phyloP scores from a whole-genome alignment of 2,888 invertebrate genomes.

The Plebejus melissa region DNA sequence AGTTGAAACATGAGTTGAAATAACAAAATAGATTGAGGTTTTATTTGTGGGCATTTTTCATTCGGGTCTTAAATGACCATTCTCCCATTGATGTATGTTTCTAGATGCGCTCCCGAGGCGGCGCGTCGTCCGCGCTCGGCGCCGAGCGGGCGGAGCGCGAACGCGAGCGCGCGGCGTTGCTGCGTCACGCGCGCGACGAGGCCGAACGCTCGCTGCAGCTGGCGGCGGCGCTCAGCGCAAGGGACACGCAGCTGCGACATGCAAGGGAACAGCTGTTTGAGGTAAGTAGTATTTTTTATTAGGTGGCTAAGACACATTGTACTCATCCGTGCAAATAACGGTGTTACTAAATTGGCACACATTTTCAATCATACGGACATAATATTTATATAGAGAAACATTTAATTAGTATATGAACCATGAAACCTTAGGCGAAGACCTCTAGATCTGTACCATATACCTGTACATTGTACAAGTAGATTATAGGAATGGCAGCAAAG shows the following conservation, averaged over 20 bases:
- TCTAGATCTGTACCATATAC: too few relatives aligned
- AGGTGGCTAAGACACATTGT: too few relatives aligned
- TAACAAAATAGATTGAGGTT: background rate
- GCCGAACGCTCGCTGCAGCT: conserved; percentile 92
- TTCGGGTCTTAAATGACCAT: background rate
- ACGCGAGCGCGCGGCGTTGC: conserved; percentile 91
- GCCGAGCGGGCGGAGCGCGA: conserved; percentile 85
- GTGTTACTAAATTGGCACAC: too few relatives aligned
- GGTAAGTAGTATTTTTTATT: conserved; percentile 58
- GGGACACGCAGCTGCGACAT: conserved; percentile 91
- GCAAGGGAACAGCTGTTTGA: conserved; percentile 91
- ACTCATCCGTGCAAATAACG: too few relatives aligned
- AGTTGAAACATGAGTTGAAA: too few relatives aligned
- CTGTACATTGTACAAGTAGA: too few relatives aligned
- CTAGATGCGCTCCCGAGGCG: conserved; percentile 85
- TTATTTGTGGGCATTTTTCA: background rate
- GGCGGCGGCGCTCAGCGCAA: conserved; percentile 91
- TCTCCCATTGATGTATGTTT: conserved; percentile 4
- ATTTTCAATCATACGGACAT: too few relatives aligned
- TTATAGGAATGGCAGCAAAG: too few relatives aligned
- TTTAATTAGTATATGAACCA: too few relatives aligned
- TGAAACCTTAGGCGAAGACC: too few relatives aligned
- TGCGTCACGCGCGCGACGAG: conserved; percentile 93
- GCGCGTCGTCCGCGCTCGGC: conserved; percentile 84
- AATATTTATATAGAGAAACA: too few relatives aligned